A percentile compares a stretch with the other conserved stretches of the same genome.
Conservation (phyloP, 2,797 vertebrate genomes). For the Nyctalus aviator region DNA sequence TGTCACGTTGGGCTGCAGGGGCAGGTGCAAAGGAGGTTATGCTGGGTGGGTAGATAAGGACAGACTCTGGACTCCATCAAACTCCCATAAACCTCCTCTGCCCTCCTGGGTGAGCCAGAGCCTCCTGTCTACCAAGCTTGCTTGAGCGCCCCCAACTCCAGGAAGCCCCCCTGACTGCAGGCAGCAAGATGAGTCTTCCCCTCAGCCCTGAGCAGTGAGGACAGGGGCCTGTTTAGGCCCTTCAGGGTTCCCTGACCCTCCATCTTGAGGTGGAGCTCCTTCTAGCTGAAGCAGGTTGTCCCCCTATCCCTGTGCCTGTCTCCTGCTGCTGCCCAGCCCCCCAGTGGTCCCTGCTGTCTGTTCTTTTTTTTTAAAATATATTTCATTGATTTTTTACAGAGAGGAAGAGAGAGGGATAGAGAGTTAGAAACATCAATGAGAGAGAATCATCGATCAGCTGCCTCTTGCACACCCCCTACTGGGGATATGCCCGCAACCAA, state of each 20-base stretch:
- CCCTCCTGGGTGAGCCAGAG: background rate
- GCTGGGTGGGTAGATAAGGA: background rate
- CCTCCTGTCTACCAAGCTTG: background rate
- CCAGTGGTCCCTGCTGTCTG: background rate
- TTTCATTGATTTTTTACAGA: too few species aligned
- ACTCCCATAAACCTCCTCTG: background rate
- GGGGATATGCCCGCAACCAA: too few species aligned
- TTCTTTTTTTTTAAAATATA: background rate
- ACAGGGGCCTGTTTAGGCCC: background rate
- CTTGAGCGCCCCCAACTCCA: background rate
- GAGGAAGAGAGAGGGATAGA: too few species aligned
- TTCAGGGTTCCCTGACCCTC: background rate
- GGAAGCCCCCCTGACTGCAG: background rate
- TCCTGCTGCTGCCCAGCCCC: background rate
- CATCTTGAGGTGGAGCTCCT: background rate
- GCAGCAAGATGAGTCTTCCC: background rate
- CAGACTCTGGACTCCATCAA: background rate
- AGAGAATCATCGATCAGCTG: too few species aligned
- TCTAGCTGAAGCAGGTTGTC: background rate
- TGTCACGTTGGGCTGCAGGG: slow-evolving; percentile 71
- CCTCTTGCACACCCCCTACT: too few species aligned
- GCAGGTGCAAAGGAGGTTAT: background rate
- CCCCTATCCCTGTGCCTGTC: background rate
- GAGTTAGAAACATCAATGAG: too few species aligned
- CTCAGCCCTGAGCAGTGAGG: background rate